phyloP scores from a whole-genome alignment of 1,140 invertebrate genomes.

The Aphaenogaster rudis region DNA sequence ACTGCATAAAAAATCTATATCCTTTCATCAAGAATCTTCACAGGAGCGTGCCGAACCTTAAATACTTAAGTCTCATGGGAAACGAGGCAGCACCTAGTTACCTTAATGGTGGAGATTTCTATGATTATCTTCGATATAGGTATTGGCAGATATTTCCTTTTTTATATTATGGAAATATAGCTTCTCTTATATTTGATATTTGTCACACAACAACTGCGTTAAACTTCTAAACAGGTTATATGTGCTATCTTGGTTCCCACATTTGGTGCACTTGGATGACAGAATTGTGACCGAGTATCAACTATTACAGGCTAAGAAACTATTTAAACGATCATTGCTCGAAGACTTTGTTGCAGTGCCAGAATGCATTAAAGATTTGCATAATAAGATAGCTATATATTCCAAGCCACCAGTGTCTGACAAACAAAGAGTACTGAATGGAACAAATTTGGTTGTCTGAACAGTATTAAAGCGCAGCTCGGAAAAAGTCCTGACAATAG shows the following conservation, averaged over 20 bases:
- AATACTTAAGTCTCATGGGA: slow-evolving; percentile 92
- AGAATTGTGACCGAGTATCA: slow-evolving; percentile 89
- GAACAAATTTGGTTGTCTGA: slow-evolving; percentile 79
- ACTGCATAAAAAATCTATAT: slow-evolving; percentile 90
- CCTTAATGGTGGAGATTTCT: slow-evolving; percentile 91
- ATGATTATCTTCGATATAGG: slow-evolving; percentile 93
- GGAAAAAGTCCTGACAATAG: neutral
- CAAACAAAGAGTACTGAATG: slow-evolving; percentile 64
- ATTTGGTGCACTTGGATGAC: slow-evolving; percentile 90
- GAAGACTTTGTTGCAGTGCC: slow-evolving; percentile 82
- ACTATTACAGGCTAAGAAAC: slow-evolving; percentile 87
- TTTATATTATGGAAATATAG: slow-evolving; percentile 11
- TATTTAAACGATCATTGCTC: slow-evolving; percentile 89
- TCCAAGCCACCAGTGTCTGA: slow-evolving; percentile 73
- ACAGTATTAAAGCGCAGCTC: slow-evolving; percentile 71
- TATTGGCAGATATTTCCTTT: slow-evolving; percentile 78
- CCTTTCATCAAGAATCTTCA: slow-evolving; percentile 91
- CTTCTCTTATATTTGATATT: neutral
- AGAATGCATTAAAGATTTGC: slow-evolving; percentile 80
- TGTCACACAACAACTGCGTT: neutral
- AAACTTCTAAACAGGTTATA: slow-evolving; percentile 88
- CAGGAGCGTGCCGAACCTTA: slow-evolving; percentile 89
- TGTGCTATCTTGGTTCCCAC: slow-evolving; percentile 90
- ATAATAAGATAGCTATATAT: slow-evolving; percentile 78
- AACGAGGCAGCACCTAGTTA: slow-evolving; percentile 92